Percentiles rank a stretch among this genome's conserved stretches.
phyloP scores from a whole-genome alignment of 2,888 invertebrate genomes.

The Sarcophaga variegata region DNA sequence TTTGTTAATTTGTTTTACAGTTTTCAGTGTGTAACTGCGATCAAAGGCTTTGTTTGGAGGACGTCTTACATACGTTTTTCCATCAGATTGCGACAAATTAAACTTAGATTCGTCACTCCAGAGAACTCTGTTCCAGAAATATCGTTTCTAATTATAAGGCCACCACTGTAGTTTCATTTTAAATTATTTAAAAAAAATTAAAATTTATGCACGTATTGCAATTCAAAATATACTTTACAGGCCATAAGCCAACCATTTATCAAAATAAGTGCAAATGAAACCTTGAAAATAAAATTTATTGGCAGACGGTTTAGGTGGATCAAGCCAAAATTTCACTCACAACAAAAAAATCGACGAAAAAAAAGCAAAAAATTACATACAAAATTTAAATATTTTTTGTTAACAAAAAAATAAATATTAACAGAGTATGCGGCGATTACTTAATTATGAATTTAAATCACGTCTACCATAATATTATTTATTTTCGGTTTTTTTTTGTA shows the following conservation, averaged over 20 bases:
- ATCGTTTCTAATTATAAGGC: no score
- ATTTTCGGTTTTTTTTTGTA: not conserved
- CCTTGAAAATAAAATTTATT: constrained; percentile 67
- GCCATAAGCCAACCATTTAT: constrained; percentile 20
- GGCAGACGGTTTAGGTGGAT: constrained; percentile 61
- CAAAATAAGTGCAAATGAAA: constrained; percentile 58
- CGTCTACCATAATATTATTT: constrained; percentile 34
- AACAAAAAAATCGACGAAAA: constrained; percentile 15
- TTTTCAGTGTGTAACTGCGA: no score
- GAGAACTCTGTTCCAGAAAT: no score
- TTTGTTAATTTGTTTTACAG: no score
- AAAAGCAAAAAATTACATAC: not conserved
- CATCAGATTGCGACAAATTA: no score
- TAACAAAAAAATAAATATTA: constrained; percentile 8
- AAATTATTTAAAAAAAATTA: not conserved
- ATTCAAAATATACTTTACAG: not conserved
- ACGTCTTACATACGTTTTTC: no score
- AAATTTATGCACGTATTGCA: not conserved
- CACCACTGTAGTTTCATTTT: no score
- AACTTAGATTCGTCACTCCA: no score
- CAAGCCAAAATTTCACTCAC: constrained; percentile 67
- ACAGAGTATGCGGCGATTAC: not conserved
- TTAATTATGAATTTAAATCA: constrained; percentile 55
- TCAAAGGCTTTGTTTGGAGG: no score
- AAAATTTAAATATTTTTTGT: not conserved